These are phyloP conservation scores for Goniozus legneri DNA, from an alignment of 1,140 invertebrate species.

Conservation along the genomic window DNA sequence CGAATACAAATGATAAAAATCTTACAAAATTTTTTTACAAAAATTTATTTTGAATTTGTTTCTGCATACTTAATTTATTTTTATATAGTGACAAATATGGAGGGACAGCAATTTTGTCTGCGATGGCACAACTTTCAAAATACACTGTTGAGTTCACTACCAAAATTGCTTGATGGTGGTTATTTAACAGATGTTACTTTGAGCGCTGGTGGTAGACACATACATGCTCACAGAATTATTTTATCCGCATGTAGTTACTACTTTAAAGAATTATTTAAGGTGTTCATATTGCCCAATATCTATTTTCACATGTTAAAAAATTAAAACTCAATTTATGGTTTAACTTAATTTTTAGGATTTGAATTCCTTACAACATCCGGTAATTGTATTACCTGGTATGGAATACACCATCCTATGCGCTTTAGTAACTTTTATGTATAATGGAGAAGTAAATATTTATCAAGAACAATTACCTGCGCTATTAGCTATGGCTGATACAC, in stretches of 20 bases:
- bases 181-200: slow-evolving; percentile 87
- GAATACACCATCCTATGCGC: slow-evolving; percentile 76
- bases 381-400: slow-evolving; percentile 79
- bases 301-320: not conserved
- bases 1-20: too few relatives aligned
- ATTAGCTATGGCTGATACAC: slow-evolving; percentile 75
- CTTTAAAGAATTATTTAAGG: slow-evolving; percentile 86
- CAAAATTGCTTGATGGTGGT: slow-evolving; percentile 76
- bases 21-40: too few relatives aligned
- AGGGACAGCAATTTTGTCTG: slow-evolving; percentile 68
- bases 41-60: too few relatives aligned
- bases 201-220: slow-evolving; percentile 73
- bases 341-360: slow-evolving; percentile 58
- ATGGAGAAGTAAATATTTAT: slow-evolving; percentile 84
- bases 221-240: slow-evolving; percentile 83
- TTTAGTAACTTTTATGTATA: slow-evolving; percentile 88
- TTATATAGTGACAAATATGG: slow-evolving; percentile 34
- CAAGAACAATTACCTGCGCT: slow-evolving; percentile 78
- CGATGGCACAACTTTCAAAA: slow-evolving; percentile 77
- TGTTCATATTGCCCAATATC: slow-evolving; percentile 31
- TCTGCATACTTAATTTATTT: too few relatives aligned
- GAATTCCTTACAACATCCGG: slow-evolving; percentile 70
- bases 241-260: slow-evolving; percentile 89
- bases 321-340: not conserved
- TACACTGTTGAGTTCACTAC: slow-evolving; percentile 79